phyloP scores from a whole-genome alignment of 1,140 invertebrate genomes.

The Aradophagus sp. region DNA sequence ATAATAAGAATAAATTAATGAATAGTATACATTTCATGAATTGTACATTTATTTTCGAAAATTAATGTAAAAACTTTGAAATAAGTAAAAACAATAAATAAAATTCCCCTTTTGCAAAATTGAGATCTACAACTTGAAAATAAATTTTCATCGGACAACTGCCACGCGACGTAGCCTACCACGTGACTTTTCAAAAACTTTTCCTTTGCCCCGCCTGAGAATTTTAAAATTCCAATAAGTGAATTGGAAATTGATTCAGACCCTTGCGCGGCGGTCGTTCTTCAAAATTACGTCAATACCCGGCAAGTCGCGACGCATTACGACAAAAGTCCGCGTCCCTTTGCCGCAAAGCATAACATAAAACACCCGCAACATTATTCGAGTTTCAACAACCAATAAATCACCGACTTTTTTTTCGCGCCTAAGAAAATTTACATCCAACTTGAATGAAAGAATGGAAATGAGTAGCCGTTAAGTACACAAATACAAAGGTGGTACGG shows the following conservation, averaged over 20 bases:
- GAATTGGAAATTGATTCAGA: conserved; percentile 5
- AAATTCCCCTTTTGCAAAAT: too few species aligned
- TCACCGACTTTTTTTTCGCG: conserved; percentile 35
- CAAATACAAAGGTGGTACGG: too few species aligned
- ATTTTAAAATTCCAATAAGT: conserved; percentile 1
- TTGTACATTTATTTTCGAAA: too few species aligned
- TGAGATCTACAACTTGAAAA: too few species aligned
- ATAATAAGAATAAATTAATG: too few species aligned
- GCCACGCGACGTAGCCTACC: too few species aligned
- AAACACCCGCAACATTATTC: conserved; percentile 27
- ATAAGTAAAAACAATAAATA: too few species aligned
- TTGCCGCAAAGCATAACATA: conserved; percentile 8
- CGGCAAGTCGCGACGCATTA: conserved; percentile 7
- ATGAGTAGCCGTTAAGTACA: too few species aligned
- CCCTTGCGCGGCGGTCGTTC: conserved; percentile 6
- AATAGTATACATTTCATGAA: too few species aligned
- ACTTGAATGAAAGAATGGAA: conserved; percentile 14
- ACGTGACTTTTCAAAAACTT: conserved; percentile 8
- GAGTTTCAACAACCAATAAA: conserved; percentile 28
- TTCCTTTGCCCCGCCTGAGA: background rate
- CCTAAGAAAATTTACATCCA: conserved; percentile 38
- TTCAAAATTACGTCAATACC: conserved; percentile 33
- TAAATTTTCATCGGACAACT: too few species aligned
- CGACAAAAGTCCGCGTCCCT: background rate
- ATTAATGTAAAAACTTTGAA: too few species aligned